Percentiles rank a stretch among this genome's conserved stretches.
Conservation (phyloP, 2,888 invertebrate species). For the Acanthosepion lycidas region DNA sequence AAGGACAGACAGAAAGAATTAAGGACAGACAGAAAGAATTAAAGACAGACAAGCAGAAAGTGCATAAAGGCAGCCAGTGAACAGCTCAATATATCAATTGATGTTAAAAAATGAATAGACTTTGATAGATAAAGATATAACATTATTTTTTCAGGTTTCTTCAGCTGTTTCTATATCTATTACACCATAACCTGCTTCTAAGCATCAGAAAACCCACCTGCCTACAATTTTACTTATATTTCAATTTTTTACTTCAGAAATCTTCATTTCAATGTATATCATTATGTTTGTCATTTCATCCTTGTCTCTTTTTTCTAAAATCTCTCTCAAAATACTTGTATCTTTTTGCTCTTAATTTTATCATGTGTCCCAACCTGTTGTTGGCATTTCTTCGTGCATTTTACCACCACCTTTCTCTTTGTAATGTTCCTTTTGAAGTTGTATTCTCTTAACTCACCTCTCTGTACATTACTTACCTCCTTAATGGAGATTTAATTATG, state of each 20-base stretch:
- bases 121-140: neutral
- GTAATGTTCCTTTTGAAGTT: too few species aligned
- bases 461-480: too few species aligned
- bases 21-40: neutral
- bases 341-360: neutral
- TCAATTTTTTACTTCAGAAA: neutral
- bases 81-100: neutral
- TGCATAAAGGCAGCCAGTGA: neutral
- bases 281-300: neutral
- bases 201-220: neutral
- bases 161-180: neutral
- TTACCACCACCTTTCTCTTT: too few species aligned
- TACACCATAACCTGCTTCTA: neutral
- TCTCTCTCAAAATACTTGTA: neutral
- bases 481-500: too few species aligned
- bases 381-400: too few species aligned
- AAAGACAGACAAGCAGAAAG: neutral
- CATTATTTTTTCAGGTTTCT: neutral
- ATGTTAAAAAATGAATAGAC: neutral
- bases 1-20: neutral
- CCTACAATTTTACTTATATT: slow-evolving; percentile 13
- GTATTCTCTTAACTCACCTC: too few species aligned
- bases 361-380: neutral
- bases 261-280: neutral
- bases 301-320: neutral